A percentile compares a stretch with the other conserved stretches of the same genome.
These are phyloP conservation scores for Papilio machaon DNA, from an alignment of 1,140 invertebrate genomes.

Conservation along the genomic window DNA sequence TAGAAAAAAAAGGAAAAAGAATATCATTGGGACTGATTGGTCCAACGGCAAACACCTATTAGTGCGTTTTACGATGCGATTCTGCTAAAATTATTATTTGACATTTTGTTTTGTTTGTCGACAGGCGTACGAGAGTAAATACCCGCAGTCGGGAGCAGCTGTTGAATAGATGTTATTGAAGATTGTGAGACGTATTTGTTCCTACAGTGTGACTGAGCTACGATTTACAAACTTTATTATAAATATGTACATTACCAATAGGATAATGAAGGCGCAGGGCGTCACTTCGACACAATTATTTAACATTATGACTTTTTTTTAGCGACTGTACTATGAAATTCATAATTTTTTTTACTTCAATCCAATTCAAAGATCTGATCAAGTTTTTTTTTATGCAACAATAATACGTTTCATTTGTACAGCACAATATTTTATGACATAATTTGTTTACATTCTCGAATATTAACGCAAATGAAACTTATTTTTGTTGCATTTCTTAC, in stretches of 20 bases:
- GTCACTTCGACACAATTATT: background rate
- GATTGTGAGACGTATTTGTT: conserved; percentile 46
- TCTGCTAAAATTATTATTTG: background rate
- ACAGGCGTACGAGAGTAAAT: conserved; percentile 62
- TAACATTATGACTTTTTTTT: background rate
- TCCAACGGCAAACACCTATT: too few relatives aligned
- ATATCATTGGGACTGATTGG: too few relatives aligned
- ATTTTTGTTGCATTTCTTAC: conserved; percentile 14
- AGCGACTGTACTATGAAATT: background rate
- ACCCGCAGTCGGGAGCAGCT: conserved; percentile 38
- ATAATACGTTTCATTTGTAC: conserved; percentile 17
- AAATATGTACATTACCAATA: conserved; percentile 23
- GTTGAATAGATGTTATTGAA: conserved; percentile 40
- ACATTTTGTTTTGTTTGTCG: conserved; percentile 41
- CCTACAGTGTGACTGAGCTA: conserved; percentile 39
- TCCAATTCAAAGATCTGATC: conserved; percentile 11
- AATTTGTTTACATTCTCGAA: conserved; percentile 8
- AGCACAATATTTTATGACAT: conserved; percentile 9
- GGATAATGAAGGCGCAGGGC: conserved; percentile 29
- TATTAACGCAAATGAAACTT: background rate
- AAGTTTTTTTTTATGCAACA: background rate
- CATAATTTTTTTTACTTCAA: background rate
- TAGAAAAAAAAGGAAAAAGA: too few relatives aligned
- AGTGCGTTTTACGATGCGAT: background rate
- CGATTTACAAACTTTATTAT: background rate